These are phyloP conservation scores for Balanococcus diminutus DNA, from an alignment of 2,888 invertebrate genomes.

Conservation along the genomic window DNA sequence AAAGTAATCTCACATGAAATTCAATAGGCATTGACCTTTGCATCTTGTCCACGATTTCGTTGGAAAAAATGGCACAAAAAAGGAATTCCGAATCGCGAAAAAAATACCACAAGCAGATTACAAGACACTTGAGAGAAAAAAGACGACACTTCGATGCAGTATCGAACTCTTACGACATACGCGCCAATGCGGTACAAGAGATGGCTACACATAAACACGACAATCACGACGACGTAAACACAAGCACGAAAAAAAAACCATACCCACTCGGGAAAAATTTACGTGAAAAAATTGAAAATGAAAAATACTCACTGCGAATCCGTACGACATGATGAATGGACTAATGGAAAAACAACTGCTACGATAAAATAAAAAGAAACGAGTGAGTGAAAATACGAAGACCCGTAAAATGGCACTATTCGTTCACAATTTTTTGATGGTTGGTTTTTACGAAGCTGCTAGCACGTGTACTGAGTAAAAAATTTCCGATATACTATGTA, in stretches of 20 bases:
- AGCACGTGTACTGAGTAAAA: constrained; percentile 33
- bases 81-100: too few relatives aligned
- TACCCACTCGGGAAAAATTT: too few relatives aligned
- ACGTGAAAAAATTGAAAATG: background rate
- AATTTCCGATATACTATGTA: background rate
- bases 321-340: constrained; percentile 18
- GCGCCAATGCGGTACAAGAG: too few relatives aligned
- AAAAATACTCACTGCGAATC: constrained; percentile 14
- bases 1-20: too few relatives aligned
- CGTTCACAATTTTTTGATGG: background rate
- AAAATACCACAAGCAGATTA: too few relatives aligned
- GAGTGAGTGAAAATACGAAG: background rate
- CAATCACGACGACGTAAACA: background rate
- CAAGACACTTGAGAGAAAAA: too few relatives aligned
- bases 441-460: background rate
- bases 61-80: too few relatives aligned
- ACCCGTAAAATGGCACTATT: background rate
- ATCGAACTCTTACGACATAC: too few relatives aligned
- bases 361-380: background rate
- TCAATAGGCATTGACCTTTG: too few relatives aligned
- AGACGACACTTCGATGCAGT: too few relatives aligned
- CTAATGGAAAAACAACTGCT: background rate
- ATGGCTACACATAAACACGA: background rate
- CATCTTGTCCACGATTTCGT: too few relatives aligned
- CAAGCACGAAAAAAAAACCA: background rate